Base-by-base conservation (phyloP, 2,888 invertebrate genomes). In the Volucella zonaria region DNA sequence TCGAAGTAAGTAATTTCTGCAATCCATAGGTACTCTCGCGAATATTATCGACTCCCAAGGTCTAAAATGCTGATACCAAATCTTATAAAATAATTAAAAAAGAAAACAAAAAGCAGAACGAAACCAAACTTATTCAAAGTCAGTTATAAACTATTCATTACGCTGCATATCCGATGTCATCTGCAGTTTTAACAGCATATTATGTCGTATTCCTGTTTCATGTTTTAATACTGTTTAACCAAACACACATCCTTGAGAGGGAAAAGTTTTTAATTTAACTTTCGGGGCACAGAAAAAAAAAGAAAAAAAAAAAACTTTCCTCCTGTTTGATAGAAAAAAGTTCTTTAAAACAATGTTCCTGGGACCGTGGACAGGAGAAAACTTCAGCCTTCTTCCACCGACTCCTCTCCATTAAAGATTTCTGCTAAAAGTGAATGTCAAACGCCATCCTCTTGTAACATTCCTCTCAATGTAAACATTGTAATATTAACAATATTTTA, bases 191-290 rank as follows among this genome's bases (percentile, higher is more conserved):
- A 80, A 61, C 74, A 74, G 78, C 82, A 68, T 62, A 82, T 82
- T 62, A 82, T 82, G 82, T 73, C 82, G 68, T 58, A 78, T 49
- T 51, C 54, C 73, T 73, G 52, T 38, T 71, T 58, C 56, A 43
- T 18, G 15, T 43, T 61, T 56, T 78, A 78, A 82, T 73, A 77
- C 78, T 73, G 67, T 74, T 68, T 66, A 78, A 73, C 67, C 78
- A 82, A 67, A 82, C 77, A 77, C 71, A 82, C 78, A 82, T 82
- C 73, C 67, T 67, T 31, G 56, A 10, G 31, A 82, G 49, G 78
- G 40, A 73, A 82, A 82, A 82, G 82, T 82, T 82, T 82, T 78
- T 82, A 82, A 82, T 82, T 78, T 82, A 82, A 82, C 82, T 82
- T 82, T 82, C 78, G 61, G 54, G 56, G 73, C 31, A 31, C 6